Evolutionary conservation across 2,113 vertebrate species (phyloP), one percentile per base, ranked within the genome.

Genomic region (Tympanuchus pallidicinctus): DNA sequence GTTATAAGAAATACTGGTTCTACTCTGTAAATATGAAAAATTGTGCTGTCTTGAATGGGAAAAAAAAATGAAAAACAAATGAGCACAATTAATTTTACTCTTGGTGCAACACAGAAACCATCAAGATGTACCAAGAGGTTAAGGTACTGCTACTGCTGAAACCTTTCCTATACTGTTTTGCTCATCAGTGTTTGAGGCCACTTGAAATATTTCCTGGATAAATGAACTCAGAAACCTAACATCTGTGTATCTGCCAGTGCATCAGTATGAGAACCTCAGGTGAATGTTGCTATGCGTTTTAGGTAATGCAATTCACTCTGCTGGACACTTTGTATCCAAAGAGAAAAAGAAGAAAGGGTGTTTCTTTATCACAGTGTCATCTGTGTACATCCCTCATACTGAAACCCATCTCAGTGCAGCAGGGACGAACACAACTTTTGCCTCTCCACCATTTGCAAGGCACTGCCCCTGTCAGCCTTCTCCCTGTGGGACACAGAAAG

Each of bases 381-480:
- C 59, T 47, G 24, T 42, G 27, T 67, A 17, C 17, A 14, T 22
- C 21, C 80, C 47, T 78, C 38, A 38, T 8, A 19, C 74, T 38
- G 4, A 30, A 19, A 19, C n/a, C 79, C 40, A 36, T 74, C 18
- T 30, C 17, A n/a, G 8, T 11, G 34, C 43, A 72, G 42, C 50
- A 30, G 32, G 59, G 87, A 36, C 14, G 38, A 70, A 48, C 30
- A 14, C 16, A 27, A 36, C 34, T 60, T 66, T 60, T 71, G 0
- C 4, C 22, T 82, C 64, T 45, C 50, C 28, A 14, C 20, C 2
- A 1, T 64, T 61, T 43, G 34, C 38, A 45, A n/a, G 42, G 52
- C 12, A 28, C 42, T 0, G 0, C 45, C 63, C 0, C 1, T 3
- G 40, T 40, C 65, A 84, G 21, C 27, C 30, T 54, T 79, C n/a